These are phyloP conservation scores for Exephanes ischioxanthus DNA, from an alignment of 2,888 invertebrate species.

Conservation along the genomic window DNA sequence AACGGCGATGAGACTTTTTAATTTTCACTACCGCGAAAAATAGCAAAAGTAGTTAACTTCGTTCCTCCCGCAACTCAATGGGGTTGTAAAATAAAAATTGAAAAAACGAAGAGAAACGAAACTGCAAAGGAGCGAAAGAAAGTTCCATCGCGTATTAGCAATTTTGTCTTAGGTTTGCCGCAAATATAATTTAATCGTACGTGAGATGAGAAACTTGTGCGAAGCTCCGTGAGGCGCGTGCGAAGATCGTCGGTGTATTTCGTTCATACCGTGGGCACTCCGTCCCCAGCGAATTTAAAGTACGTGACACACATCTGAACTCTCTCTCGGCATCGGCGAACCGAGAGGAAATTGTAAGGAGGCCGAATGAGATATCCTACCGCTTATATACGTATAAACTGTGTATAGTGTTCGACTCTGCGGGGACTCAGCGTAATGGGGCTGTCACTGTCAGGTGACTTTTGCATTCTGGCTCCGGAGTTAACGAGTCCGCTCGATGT, in stretches of 20 bases:
- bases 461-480: conserved; percentile 39
- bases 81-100: too few species aligned
- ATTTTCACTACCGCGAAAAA: not conserved
- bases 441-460: conserved; percentile 55
- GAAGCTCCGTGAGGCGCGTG: conserved; percentile 12
- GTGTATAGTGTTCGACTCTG: conserved; percentile 21
- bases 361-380: not conserved
- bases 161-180: conserved; percentile 33
- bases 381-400: not conserved
- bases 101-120: not conserved
- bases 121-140: not conserved
- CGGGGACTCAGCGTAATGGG: conserved; percentile 42
- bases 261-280: not conserved
- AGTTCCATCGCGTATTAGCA: conserved; percentile 27
- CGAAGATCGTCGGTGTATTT: not conserved
- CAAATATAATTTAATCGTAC: conserved; percentile 40
- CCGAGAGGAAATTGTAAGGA: conserved; percentile 2
- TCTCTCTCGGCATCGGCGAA: not conserved
- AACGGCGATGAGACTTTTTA: not conserved
- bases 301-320: conserved; percentile 58
- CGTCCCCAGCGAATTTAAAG: conserved; percentile 47
- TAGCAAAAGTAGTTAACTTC: too few species aligned
- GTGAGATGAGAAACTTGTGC: conserved; percentile 28
- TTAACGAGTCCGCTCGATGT: conserved; percentile 21
- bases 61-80: too few species aligned